These are phyloP conservation scores for Cecidostiba fungosa DNA, from an alignment of 2,888 invertebrate species.

Conservation along the genomic window DNA sequence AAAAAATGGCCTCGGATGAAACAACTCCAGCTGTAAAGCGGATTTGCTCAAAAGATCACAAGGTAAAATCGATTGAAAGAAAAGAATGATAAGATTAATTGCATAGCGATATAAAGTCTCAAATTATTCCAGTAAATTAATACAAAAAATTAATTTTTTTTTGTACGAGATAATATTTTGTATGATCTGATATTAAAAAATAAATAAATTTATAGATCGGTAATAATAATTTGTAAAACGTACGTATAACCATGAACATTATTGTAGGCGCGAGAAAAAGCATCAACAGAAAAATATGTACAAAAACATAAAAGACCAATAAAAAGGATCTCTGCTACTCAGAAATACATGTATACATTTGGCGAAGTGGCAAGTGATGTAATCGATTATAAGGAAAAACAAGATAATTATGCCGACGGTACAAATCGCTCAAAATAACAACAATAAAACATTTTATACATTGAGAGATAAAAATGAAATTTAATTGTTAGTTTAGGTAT, in stretches of 20 bases:
- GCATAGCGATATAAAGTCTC: too few relatives aligned
- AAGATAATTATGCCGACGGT: constrained; percentile 41
- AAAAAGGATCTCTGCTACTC: constrained; percentile 51
- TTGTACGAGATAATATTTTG: neutral
- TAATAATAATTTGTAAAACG: neutral
- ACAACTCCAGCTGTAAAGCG: constrained; percentile 10
- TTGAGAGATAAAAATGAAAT: constrained; percentile 1
- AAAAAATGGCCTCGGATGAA: constrained; percentile 16
- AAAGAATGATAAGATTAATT: neutral
- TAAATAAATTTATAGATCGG: too few relatives aligned
- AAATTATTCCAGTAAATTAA: too few relatives aligned
- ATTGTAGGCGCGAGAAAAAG: constrained; percentile 52
- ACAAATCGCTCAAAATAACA: constrained; percentile 46
- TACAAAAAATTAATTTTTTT: neutral
- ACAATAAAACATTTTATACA: neutral
- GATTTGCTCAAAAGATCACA: constrained; percentile 53
- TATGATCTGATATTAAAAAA: neutral
- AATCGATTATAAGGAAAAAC: constrained; percentile 2
- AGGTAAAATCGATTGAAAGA: constrained; percentile 34
- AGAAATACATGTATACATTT: constrained; percentile 54
- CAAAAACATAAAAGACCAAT: constrained; percentile 24
- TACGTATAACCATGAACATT: neutral
- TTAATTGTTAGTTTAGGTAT: neutral
- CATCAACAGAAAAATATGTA: constrained; percentile 24
- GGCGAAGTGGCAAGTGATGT: constrained; percentile 2